A percentile compares a stretch with the other conserved stretches of the same genome.
phyloP scores from a whole-genome alignment of 2,888 invertebrate genomes.

The Graphium colonna region DNA sequence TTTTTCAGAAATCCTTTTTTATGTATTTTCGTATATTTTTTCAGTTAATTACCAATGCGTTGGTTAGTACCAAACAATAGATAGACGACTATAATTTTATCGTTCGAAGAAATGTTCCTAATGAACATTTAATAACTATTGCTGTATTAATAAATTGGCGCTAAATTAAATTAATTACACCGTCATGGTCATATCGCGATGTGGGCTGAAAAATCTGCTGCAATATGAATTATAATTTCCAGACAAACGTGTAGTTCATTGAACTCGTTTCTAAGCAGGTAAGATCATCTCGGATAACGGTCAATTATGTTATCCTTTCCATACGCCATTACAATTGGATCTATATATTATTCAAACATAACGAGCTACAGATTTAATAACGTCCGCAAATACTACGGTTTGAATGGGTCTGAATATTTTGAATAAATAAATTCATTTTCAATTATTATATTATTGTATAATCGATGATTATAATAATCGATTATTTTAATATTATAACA shows the following conservation, averaged over 20 bases:
- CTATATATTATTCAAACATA: background rate
- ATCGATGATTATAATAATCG: too few relatives aligned
- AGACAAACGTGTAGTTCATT: slow-evolving; percentile 58
- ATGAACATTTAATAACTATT: slow-evolving; percentile 10
- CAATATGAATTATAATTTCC: slow-evolving; percentile 69
- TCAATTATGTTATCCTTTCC: slow-evolving; percentile 34
- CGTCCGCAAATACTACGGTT: background rate
- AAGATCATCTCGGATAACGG: slow-evolving; percentile 33
- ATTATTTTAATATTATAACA: too few relatives aligned
- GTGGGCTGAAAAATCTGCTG: slow-evolving; percentile 48
- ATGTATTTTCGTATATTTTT: too few relatives aligned
- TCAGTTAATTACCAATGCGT: background rate
- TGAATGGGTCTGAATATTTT: background rate
- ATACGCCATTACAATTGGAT: slow-evolving; percentile 18
- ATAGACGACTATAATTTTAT: background rate
- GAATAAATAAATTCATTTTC: too few relatives aligned
- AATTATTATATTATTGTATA: too few relatives aligned
- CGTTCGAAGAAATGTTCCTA: slow-evolving; percentile 1
- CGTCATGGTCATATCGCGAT: slow-evolving; percentile 34
- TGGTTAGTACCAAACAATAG: background rate
- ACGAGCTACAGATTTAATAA: background rate
- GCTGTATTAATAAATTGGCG: slow-evolving; percentile 15
- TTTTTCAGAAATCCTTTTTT: too few relatives aligned
- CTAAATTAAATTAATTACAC: slow-evolving; percentile 22
- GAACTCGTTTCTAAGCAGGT: slow-evolving; percentile 43